phyloP scores from a whole-genome alignment of 2,888 invertebrate species.

The Malacosoma neustria region DNA sequence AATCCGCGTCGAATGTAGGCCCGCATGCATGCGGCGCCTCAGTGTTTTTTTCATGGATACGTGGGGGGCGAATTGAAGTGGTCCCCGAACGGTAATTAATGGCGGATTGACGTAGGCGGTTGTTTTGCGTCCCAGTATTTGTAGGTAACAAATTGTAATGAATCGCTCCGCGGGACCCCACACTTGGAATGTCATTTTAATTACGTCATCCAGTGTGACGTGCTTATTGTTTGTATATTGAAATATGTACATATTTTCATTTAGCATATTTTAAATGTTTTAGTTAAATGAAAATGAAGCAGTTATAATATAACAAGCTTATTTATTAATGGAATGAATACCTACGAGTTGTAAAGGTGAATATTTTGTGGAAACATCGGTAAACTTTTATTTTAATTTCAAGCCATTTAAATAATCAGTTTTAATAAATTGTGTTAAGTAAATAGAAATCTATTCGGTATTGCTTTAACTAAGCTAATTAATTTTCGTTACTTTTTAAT shows the following conservation, averaged over 20 bases:
- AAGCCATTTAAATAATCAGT: too few relatives aligned
- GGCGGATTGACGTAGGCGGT: conserved; percentile 51
- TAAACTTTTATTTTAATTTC: too few relatives aligned
- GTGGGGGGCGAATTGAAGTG: conserved; percentile 62
- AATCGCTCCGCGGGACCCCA: conserved; percentile 57
- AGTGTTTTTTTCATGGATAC: conserved; percentile 39
- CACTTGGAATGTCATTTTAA: conserved; percentile 51
- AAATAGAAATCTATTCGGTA: too few relatives aligned
- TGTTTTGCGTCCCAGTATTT: conserved; percentile 62
- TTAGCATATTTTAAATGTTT: neutral
- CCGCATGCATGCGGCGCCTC: conserved; percentile 26
- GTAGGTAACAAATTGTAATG: conserved; percentile 65
- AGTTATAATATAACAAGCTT: too few relatives aligned
- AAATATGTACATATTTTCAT: neutral
- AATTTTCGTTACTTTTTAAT: too few relatives aligned
- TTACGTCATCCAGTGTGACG: conserved; percentile 38
- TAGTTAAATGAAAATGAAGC: too few relatives aligned
- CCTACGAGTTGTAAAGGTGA: too few relatives aligned
- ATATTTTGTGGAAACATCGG: too few relatives aligned
- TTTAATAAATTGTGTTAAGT: too few relatives aligned
- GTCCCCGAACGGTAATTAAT: conserved; percentile 57
- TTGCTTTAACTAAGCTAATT: too few relatives aligned
- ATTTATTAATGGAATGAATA: too few relatives aligned
- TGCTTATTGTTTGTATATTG: conserved; percentile 6
- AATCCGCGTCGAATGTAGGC: conserved; percentile 23